Base-by-base conservation (phyloP, 2,888 invertebrate genomes). In the Spisula subtruncata region DNA sequence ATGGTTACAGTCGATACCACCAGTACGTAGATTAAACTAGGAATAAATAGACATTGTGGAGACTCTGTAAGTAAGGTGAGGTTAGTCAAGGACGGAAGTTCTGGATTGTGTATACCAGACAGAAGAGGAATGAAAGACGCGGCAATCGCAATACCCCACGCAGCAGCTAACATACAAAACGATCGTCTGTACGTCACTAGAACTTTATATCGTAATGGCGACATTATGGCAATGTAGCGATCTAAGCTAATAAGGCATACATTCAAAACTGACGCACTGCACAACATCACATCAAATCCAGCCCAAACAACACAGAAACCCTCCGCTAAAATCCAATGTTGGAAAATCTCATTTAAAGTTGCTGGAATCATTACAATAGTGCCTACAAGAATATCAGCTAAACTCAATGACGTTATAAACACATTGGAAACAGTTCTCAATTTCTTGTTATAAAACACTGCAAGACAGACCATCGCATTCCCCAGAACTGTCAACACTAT, bases 191-290 rank as follows among this genome's bases (percentile, higher is more conserved):
- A 89, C 12, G 95, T 95, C 92, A 95, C 94, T 10, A 95, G 81
- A 5, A 94, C 90, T 86, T 93, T 95, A 92, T 95, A 95, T 32
- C 94, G 90, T 10, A 95, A 91, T 32, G 95, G 95, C 0, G 94
- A 93, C 93, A 95, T 95, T 32, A 95, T 95, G 41, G 95, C 94
- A 35, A 95, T 91, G 71, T 95, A 95, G 29, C 95, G 91, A 85
- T 95, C 95, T 12, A 95, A 90, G 85, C 95, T 95, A 51, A 95
- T 95, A n/a, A 95, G 92, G 87, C 95, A 95, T 32, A 95, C 95
- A 87, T 95, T 95, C 25, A 95, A 88, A 8, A 95, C 93, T 2
- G 95, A 95, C 29, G 95, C 95, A 80, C 95, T 95, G 79, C 93
- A 94, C 86, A 95, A 90, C 95, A 95, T 95, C 25, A 95, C 95